Percentiles rank a stretch among this genome's conserved stretches.
These are phyloP conservation scores for Villa cingulata DNA, from an alignment of 2,888 invertebrate species.

Conservation along the genomic window DNA sequence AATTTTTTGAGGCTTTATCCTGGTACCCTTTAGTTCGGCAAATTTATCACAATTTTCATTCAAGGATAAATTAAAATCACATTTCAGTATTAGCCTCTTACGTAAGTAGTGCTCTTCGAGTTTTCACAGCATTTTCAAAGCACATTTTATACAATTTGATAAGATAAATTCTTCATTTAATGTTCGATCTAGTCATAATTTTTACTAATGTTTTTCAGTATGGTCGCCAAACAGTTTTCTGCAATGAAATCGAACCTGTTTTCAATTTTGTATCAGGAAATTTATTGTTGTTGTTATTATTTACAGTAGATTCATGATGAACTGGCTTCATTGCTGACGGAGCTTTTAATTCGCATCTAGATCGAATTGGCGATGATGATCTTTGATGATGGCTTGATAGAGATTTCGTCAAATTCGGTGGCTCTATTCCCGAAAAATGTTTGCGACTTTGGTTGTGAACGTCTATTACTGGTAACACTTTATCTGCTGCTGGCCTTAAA, in stretches of 20 bases:
- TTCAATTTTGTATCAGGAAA: constrained; percentile 43
- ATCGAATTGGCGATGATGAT: constrained; percentile 10
- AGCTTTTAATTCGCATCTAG: constrained; percentile 44
- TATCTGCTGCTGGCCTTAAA: constrained; percentile 21
- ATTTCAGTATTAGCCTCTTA: not conserved
- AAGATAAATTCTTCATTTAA: too few relatives aligned
- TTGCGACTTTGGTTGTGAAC: too few relatives aligned
- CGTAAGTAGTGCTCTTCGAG: not conserved
- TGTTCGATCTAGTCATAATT: too few relatives aligned
- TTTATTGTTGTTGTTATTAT: not conserved
- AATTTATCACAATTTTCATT: too few relatives aligned
- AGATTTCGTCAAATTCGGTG: constrained; percentile 11
- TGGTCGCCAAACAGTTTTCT: constrained; percentile 62
- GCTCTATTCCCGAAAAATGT: not conserved
- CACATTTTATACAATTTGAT: too few relatives aligned
- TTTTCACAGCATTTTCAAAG: not conserved
- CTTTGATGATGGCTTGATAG: constrained; percentile 17
- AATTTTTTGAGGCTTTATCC: too few relatives aligned
- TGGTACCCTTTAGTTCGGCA: too few relatives aligned
- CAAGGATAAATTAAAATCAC: too few relatives aligned
- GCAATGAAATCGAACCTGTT: constrained; percentile 40
- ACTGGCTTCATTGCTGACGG: constrained; percentile 40
- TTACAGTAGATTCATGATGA: constrained; percentile 16
- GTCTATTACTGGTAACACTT: not conserved
- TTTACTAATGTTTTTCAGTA: too few relatives aligned